Evolutionary conservation across 1,140 invertebrate species (phyloP), one percentile per base, ranked within the genome.

Genomic region (Nasonia longicornis): DNA sequence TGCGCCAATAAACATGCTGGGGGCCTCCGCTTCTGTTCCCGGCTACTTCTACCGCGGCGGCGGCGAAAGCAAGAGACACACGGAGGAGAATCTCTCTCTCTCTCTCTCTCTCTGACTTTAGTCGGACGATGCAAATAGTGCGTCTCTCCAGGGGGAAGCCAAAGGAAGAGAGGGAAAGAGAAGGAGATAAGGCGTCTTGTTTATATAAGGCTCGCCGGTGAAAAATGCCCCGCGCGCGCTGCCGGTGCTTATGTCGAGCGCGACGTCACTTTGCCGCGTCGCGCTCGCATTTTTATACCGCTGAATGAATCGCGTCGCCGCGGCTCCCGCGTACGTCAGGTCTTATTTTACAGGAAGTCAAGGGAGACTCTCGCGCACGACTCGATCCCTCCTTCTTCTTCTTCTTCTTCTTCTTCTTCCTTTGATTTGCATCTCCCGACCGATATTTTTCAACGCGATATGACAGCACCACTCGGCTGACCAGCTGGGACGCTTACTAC

Each of bases 1-100:
- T 90, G 89, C 88, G 89, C 89, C 90, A 90, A 91, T 91, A 91
- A 91, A 90, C 90, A 90, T 91, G 86, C 88, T 87, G 86, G 84
- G 86, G 85, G 85, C 85, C 80, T 88, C 87, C 85, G 88, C 87
- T 89, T 89, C 87, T 89, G 88, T 89, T 89, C 87, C 86, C 84
- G 87, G 88, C 85, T 81, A 58, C 83, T 83, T 87, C 84, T 83
- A 84, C 82, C 82, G 83, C 66, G 77, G 82, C 79, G 75, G 78
- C 79, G 81, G 83, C 73, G 79, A 82, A 83, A 85, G 70, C 70
- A 69, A 75, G 67, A 45, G 77, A 73, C 71, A 29, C 69, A 73
- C 20, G 79, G 75, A 79, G 67, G 70, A 70, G 77, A 64, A 75
- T 80, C 74, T 83, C 76, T 71, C 71, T 38, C 52, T 70, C 83